Conservation (phyloP, 2,797 vertebrate genomes). For the Gymnocypris eckloni region DNA sequence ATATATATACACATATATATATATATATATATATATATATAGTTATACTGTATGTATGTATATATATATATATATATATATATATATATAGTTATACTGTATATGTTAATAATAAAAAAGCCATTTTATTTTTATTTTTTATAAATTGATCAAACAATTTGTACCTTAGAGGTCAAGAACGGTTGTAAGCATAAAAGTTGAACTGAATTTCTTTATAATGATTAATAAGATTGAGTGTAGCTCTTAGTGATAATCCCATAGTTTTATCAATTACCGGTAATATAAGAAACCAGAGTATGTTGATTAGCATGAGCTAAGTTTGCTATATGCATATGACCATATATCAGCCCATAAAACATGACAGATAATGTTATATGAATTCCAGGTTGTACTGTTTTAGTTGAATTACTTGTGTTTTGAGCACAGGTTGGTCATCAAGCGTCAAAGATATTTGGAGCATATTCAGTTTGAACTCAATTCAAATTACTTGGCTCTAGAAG, state of each 20-base stretch:
- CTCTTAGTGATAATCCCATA: neutral
- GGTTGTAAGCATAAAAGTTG: neutral
- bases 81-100: too few species aligned
- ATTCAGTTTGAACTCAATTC: slow-evolving; percentile 26
- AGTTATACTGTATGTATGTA: too few species aligned
- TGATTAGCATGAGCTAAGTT: neutral
- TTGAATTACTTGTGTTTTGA: neutral
- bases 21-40: too few species aligned
- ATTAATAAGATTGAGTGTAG: neutral
- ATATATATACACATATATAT: neutral
- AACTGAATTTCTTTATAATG: neutral
- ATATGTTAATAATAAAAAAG: neutral
- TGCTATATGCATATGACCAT: slow-evolving; percentile 12
- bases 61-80: too few species aligned
- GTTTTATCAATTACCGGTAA: neutral
- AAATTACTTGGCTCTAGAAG: slow-evolving; percentile 21
- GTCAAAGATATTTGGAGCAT: slow-evolving; percentile 11
- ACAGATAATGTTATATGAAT: neutral
- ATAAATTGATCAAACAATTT: neutral
- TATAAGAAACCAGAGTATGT: neutral
- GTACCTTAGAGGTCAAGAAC: neutral
- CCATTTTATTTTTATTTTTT: neutral
- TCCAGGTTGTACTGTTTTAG: neutral
- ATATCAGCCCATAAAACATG: neutral
- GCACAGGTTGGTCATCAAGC: neutral